Base-by-base conservation (phyloP, 2,888 invertebrate genomes). In the Meloe dianella region DNA sequence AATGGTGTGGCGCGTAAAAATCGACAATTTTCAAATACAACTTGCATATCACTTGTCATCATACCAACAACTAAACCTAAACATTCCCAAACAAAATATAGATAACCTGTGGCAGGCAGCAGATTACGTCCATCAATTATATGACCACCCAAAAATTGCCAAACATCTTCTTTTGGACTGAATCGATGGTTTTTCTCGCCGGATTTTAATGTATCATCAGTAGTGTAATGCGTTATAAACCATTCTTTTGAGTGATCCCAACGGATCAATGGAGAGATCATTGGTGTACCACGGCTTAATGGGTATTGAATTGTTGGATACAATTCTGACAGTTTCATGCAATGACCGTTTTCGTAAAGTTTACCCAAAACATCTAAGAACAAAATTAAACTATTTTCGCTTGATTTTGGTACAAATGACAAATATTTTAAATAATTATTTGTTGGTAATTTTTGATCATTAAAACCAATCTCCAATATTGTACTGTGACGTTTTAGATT, bases 241-340 rank as follows among this genome's bases (percentile, higher is more conserved):
- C 92, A 93, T 68, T 91, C 89, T 68, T 90, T 89, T 20, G 88
- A 87, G 77, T 97, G 96, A 73, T 97, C 93, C 96, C 97, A 97
- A 71, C 89, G 89, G n/a, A 97, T 88, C 1, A 92, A 84, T 5
- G 95, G 91, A 0, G 94, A 88, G n/a, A 80, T 78, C 79, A 79
- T 79, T 47, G 75, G 75, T n/a, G 80, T 80, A 17, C 78, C 78
- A 41, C 91, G 87, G 0, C 95, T 92, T 0, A 97, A 97, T 0
- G 97, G 97, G 82, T 89, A 95, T 54, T 88, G 78, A 0, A 95
- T 85, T 24, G 86, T 82, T 0, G 95, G 92, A 82, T 95, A 96
- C 38, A 98, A 85, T 65, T 90, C 89, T 0, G 91, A 87, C 3
- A 96, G 82, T 68, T 91, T 88, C 1, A 93, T 89, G 76, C 92